Conservation (phyloP, 2,888 invertebrate genomes). For the Ophion obscuratus region DNA sequence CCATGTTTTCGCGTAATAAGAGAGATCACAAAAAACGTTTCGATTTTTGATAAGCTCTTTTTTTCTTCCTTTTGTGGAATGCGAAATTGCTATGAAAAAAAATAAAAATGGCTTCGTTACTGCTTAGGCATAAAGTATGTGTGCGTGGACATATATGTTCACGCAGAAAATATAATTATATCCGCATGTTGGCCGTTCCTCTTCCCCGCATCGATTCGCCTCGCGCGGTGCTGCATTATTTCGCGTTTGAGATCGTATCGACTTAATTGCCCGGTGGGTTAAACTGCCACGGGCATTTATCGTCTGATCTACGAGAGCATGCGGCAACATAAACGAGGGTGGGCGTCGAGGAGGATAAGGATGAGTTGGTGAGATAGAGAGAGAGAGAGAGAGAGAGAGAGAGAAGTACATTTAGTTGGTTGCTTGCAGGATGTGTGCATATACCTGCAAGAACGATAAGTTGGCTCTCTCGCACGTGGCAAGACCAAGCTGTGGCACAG, state of each 20-base stretch:
- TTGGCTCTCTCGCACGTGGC: slow-evolving; percentile 4
- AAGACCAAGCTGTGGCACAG: not conserved
- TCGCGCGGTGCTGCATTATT: slow-evolving; percentile 24
- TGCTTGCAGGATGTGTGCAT: not conserved
- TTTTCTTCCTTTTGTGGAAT: not conserved
- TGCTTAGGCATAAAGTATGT: not conserved
- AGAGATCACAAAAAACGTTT: too few species aligned
- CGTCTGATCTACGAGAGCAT: slow-evolving; percentile 77
- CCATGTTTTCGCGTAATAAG: too few species aligned
- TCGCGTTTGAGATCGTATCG: slow-evolving; percentile 78
- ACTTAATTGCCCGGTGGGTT: slow-evolving; percentile 82
- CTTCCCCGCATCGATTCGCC: not conserved
- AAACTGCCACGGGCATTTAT: slow-evolving; percentile 81
- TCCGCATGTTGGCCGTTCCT: not conserved
- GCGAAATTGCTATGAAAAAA: not conserved
- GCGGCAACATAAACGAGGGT: slow-evolving; percentile 62
- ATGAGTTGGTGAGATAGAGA: slow-evolving; percentile 17
- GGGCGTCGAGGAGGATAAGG: slow-evolving; percentile 66
- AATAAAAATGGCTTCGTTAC: not conserved
- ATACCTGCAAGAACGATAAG: slow-evolving; percentile 16
- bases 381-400: slow-evolving; percentile 14
- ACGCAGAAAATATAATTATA: not conserved
- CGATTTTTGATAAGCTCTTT: not conserved
- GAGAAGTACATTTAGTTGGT: not conserved
- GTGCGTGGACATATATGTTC: not conserved